Base-by-base conservation (phyloP, 2,113 vertebrate species). In the Perccottus glenii region DNA sequence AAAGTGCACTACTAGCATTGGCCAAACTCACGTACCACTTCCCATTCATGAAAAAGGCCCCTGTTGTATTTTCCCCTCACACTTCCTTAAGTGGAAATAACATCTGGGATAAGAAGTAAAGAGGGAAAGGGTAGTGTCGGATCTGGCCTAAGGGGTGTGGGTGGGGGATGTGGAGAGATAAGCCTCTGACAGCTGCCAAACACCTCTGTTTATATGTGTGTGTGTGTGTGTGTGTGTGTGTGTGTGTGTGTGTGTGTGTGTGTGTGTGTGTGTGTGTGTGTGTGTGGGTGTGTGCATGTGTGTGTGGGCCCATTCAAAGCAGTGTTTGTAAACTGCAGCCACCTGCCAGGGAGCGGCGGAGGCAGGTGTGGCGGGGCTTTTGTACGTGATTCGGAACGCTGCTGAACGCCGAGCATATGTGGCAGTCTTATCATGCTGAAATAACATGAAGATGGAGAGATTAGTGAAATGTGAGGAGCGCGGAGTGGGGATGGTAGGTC, bases 101-200 rank as follows among this genome's bases (percentile, higher is more conserved):
- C 87, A 88, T 85, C 86, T 87, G 80, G 85, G 83, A 81, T 76
- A 85, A 83, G 84, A 76, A 65, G 76, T 67, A 57, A 76, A 45
- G 52, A 66, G 62, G 70, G 55, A 75, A 35, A 61, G 15, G 64
- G 10, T 64, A 5, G 60, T 87, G 82, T 72, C 83, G 80, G 62
- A 84, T 87, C 68, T 77, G 73, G 64, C 64, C 45, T 76, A 64
- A 78, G 75, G 70, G 85, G 76, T 46, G 72, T 80, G 62, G 80
- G 80, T 77, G 68, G 85, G 76, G 52, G 75, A 83, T 65, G 80
- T 90, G 81, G 77, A 47, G 60, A 77, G 88, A 90, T 84, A 90
- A 91, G 87, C 88, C 73, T 64, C 66, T 85, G 83, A 90, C 88
- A 92, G 90, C 90, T 89, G 90, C 85, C 82, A 88, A 85, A 90